phyloP scores from a whole-genome alignment of 2,113 vertebrate species.

The Ariopsis seemanni region DNA sequence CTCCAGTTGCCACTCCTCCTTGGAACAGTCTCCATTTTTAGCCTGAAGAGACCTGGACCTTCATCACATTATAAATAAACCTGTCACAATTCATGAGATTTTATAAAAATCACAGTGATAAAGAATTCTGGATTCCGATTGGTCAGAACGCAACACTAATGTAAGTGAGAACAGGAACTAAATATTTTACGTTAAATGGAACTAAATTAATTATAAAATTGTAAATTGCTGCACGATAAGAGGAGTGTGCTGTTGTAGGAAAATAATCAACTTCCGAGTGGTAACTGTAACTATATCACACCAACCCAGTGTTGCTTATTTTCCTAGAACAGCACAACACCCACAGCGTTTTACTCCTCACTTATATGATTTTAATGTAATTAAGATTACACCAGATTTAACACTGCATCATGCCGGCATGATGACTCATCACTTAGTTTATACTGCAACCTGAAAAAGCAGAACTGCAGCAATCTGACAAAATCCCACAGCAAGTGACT shows the following conservation, averaged over 20 bases:
- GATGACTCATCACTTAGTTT: neutral
- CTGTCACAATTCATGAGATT: neutral
- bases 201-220: neutral
- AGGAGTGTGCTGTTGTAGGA: neutral
- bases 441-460: neutral
- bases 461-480: neutral
- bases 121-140: neutral
- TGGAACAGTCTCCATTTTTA: neutral
- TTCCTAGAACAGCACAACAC: neutral
- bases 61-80: neutral
- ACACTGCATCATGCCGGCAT: neutral
- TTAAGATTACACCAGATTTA: neutral
- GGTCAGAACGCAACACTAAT: neutral
- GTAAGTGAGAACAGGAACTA: neutral
- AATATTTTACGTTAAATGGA: neutral
- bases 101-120: neutral
- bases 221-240: neutral
- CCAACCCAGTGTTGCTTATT: neutral
- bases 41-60: neutral
- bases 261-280: neutral
- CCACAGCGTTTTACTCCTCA: neutral
- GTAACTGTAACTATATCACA: neutral
- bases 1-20: neutral
- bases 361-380: neutral
- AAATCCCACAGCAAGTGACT: neutral